Evolutionary conservation across 1,140 invertebrate genomes (phyloP).

Genomic region (Aricia agestis): DNA sequence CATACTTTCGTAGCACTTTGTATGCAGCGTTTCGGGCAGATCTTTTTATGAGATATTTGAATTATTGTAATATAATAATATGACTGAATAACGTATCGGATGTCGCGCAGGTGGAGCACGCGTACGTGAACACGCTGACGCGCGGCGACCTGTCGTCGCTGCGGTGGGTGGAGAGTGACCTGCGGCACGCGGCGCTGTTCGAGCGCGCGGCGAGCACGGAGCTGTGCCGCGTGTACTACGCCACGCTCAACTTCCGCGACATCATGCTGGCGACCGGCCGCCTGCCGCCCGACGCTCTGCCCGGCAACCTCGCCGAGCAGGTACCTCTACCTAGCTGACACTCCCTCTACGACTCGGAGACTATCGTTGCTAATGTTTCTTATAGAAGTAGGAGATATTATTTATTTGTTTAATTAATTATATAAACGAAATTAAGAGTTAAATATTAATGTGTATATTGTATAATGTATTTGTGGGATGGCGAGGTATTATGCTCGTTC

Average conservation of each 20-base stretch:
- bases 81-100: no score
- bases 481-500: no score
- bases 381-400: no score
- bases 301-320: constrained; percentile 86
- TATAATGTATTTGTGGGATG: no score
- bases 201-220: constrained; percentile 56
- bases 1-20: no score
- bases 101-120: constrained; percentile 83
- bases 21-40: no score
- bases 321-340: constrained; percentile 27
- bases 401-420: no score
- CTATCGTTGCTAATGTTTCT: no score
- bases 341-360: not conserved
- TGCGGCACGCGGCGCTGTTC: constrained; percentile 77
- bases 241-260: constrained; percentile 97
- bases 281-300: constrained; percentile 94
- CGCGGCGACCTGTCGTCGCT: constrained; percentile 95
- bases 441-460: no score
- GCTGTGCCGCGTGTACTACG: constrained; percentile 93
- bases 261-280: constrained; percentile 98
- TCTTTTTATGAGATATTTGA: no score
- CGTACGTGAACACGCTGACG: constrained; percentile 93
- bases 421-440: no score
- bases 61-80: not conserved
- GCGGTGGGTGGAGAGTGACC: constrained; percentile 93